Base-by-base conservation (phyloP, 1,140 invertebrate genomes). In the Nomia melanderi region DNA sequence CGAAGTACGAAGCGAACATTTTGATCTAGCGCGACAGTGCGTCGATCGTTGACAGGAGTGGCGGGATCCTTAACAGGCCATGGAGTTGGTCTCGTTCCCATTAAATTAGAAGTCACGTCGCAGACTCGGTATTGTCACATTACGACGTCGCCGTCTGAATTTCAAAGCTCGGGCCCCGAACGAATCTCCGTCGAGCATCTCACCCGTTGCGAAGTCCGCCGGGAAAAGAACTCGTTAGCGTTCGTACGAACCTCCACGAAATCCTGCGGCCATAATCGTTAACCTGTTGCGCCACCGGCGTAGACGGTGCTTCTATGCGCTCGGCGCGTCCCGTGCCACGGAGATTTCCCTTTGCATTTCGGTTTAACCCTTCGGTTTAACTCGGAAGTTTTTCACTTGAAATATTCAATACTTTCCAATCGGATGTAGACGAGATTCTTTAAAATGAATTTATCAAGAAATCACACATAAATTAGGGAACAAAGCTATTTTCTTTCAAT, bases 221-320 rank as follows among this genome's bases (percentile, higher is more conserved):
- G 14, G 44, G 44, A 54, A 74, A 74, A 12, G 20, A 53, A 11
- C 25, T 65, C 36, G 62, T 41, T 20, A 41, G 20, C 2, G 57
- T 23, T 7, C 44, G 17, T 20, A 17, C 8, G 20, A 33, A 20
- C n/a, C 29, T 50, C 7, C 20, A 39, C 29, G 44, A 63, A 63
- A 72, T 72, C 41, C 6, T 5, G 25, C 25, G 1, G 20, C 5
- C 33, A 25, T 65, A 54, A 56, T 54, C 71, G 50, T 39, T 54
- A 31, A 74, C 47, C 47, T 11, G 20, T 39, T 54, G 33, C 1
- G 20, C 17, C 44, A 23, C 17, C 5, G 33, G 5, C 20, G 1
- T n/a, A 11, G 20, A 14, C 54, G 54, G 4, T 14, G 11, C 39
- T 44, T 44, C 36, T 2, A 33, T 31, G 17, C 3, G 29, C 31